phyloP scores from a whole-genome alignment of 2,113 vertebrate species.

The Trogon surrucura region DNA sequence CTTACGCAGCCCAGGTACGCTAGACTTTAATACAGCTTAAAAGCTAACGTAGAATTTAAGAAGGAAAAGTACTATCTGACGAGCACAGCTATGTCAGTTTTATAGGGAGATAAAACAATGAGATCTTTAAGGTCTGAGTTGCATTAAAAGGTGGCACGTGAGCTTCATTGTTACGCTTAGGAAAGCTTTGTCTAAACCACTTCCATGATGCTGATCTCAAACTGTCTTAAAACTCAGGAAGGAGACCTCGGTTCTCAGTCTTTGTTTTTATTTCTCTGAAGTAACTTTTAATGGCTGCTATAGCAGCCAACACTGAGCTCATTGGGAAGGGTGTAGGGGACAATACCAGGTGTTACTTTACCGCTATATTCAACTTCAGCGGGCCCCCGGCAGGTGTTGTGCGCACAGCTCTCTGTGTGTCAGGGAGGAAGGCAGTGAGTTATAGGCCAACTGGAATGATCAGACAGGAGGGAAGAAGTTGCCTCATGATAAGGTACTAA shows the following conservation, averaged over 20 bases:
- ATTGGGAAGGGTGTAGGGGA: not conserved
- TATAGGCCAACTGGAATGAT: not conserved
- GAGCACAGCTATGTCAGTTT: not conserved
- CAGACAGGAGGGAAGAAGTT: not conserved
- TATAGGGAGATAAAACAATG: not conserved
- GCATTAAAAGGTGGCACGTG: constrained; percentile 2
- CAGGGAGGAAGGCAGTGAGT: not conserved
- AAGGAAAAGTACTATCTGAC: not conserved
- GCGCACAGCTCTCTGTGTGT: rapidly evolving
- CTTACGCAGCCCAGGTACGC: constrained; percentile 92
- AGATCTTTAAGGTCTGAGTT: not conserved
- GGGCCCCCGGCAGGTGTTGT: not conserved
- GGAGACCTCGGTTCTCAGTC: not conserved
- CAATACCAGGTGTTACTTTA: not conserved
- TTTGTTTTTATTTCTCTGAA: not conserved
- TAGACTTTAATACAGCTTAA: not conserved
- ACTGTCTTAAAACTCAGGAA: not conserved
- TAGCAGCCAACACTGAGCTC: not conserved
- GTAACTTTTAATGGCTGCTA: not conserved
- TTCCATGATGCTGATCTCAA: not conserved
- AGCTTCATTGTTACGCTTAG: not conserved
- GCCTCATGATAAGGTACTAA: not conserved
- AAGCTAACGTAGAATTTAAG: not conserved
- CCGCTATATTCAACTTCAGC: not conserved
- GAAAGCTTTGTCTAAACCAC: not conserved